Percentiles rank a stretch among this genome's conserved stretches.
These are phyloP conservation scores for Scaptomyza reducta DNA, from an alignment of 2,888 invertebrate genomes.

Conservation along the genomic window DNA sequence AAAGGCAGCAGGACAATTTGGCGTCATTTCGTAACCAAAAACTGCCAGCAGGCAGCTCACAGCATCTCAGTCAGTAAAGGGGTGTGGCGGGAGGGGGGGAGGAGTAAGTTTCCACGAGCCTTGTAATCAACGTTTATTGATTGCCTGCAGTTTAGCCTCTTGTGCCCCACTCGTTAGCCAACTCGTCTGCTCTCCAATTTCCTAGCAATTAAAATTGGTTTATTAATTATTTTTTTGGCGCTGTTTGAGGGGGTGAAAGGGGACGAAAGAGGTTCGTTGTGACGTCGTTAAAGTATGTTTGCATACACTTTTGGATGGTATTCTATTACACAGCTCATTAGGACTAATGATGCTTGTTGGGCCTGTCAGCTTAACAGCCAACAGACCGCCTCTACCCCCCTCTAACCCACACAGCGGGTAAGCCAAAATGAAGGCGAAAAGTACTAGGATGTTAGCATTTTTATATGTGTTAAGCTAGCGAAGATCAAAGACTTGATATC, in stretches of 20 bases:
- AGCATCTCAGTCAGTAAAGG: neutral
- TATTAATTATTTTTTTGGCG: conserved; percentile 67
- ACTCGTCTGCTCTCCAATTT: neutral
- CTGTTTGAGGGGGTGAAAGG: neutral
- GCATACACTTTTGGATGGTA: conserved; percentile 55
- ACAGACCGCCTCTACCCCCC: neutral
- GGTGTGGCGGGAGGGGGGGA: no score
- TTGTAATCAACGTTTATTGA: conserved; percentile 42
- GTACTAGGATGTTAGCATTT: neutral
- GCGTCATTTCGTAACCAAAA: conserved; percentile 7
- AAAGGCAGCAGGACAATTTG: conserved; percentile 19
- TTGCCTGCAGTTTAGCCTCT: conserved; percentile 10
- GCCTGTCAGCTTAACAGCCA: conserved; percentile 47
- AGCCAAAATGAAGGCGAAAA: conserved; percentile 2
- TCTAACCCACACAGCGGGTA: neutral
- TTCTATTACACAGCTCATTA: conserved; percentile 77
- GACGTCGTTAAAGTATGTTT: conserved; percentile 46
- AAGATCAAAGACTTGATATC: neutral
- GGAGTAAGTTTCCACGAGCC: neutral
- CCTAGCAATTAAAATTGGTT: conserved; percentile 59
- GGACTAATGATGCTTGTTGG: conserved; percentile 77
- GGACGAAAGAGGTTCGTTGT: neutral
- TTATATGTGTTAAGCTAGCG: no score
- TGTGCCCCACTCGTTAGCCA: neutral
- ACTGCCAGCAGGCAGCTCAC: neutral